Evolutionary conservation across 92 coral and sea anemone species (phyloP), one percentile per base, ranked within the genome.

Genomic region (Actinernus sp.): DNA sequence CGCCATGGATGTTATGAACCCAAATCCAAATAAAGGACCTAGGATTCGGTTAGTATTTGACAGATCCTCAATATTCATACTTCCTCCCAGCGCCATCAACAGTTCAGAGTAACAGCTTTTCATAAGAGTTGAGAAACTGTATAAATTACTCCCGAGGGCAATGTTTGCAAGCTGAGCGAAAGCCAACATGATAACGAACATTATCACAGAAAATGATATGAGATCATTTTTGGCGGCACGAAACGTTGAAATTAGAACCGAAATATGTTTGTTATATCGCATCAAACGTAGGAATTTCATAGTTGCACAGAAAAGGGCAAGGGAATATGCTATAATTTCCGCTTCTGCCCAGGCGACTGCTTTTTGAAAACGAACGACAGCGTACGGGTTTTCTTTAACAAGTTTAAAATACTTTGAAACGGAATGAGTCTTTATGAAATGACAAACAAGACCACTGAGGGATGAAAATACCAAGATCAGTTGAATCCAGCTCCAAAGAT

Each of bases 281-380:
- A 83, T 59, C 19, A 83, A 61, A n/a, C 89, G 66, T 14, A 83
- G 65, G 33, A 83, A 58, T 28, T 74, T 83, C 21, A 83, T 49
- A 16, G 89, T 83, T 8, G 63, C 64, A 24, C 65, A 56, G 18
- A 83, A 83, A 24, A 83, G 61, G 33, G 71, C 84, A 17, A 83
- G 29, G 16, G 78, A 64, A 21, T 75, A 58, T 17, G 71, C 56
- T 9, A 61, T 52, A 10, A 72, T 68, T 47, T 83, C 83, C 2
- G 67, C 34, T 37, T 83, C 84, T 13, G 89, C 76, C 89, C 89
- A 83, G n/a, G 64, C 27, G 12, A 83, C 79, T 52, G 79, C 33
- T 23, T 73, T 29, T 36, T 81, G 75, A 33, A 81, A 73, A 19
- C 82, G 47, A 8, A 81, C 79, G 11, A 53, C 57, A 30, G 61